Base-by-base conservation (phyloP, 2,113 vertebrate species). In the Scopus umbretta region DNA sequence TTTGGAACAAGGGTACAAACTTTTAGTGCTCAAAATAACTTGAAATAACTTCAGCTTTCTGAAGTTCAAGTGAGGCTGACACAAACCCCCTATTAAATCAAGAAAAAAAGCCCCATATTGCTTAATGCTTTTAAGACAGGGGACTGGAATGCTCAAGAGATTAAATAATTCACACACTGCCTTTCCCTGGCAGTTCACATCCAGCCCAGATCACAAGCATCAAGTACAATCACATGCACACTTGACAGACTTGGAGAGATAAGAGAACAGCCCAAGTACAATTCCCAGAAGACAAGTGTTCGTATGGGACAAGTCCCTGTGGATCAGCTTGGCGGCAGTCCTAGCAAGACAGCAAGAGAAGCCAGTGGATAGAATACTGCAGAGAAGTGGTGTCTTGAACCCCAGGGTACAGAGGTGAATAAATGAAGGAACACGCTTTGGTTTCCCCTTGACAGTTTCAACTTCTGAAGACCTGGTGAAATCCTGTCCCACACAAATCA, bases 261-360 rank as follows among this genome's bases (percentile, higher is more conserved):
- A 92, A 70, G 85, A 58, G 47, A 81, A 78, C 0, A 0, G 59
- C 25, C 65, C 0, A 0, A 86, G 34, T 16, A n/a, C 50, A 78
- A 40, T 20, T 94, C 63, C 47, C 83, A 89, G 72, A 71, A 86
- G 71, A 78, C 52, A 83, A 92, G 34, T 3, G 2, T 15, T 66
- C 9, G 1, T 11, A 63, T 17, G 20, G 86, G 59, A 88, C 55
- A 83, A 90, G 72, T 66, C 74, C 38, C 38, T 40, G 12, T 32
- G 72, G 81, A 88, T 38, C 36, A 90, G 11, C 27, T 70, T 55
- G 63, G 85, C 71, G 82, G 70, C 36, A 72, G 40, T 45, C 70
- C 43, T 19, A 53, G 40, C 15, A 91, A 29, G 75, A 82, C 62
- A 59, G 45, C 47, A 73, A 73, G 72, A 11, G 34, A 62, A 92